Percentiles rank a stretch among this genome's conserved stretches.
phyloP scores from a whole-genome alignment of 1,140 invertebrate genomes.

The Sarcophaga bullata region DNA sequence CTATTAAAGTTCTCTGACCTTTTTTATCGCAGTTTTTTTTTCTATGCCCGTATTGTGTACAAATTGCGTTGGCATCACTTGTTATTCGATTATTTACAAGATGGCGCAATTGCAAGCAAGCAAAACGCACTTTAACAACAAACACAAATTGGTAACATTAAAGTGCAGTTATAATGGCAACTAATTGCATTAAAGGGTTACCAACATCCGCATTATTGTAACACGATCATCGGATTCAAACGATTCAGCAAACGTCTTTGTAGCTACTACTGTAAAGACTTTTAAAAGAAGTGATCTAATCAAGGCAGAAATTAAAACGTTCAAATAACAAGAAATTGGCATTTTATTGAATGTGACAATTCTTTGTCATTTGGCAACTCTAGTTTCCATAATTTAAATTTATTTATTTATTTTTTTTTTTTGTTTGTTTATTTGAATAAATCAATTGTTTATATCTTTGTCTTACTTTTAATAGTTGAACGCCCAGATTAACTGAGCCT shows the following conservation, averaged over 20 bases:
- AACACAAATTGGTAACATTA: neutral
- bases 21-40: too few species aligned
- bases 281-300: too few species aligned
- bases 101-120: neutral
- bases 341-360: too few species aligned
- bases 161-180: neutral
- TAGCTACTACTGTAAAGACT: too few species aligned
- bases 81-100: neutral
- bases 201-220: neutral
- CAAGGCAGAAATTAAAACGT: too few species aligned
- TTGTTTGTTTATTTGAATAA: neutral
- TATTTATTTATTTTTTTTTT: too few species aligned
- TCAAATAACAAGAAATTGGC: too few species aligned
- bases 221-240: too few species aligned
- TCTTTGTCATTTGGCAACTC: too few species aligned
- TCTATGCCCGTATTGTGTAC: neutral
- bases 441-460: slow-evolving; percentile 18
- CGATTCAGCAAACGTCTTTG: too few species aligned
- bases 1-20: slow-evolving; percentile 14
- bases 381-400: too few species aligned
- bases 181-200: neutral
- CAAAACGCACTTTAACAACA: neutral
- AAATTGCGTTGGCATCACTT: slow-evolving; percentile 12
- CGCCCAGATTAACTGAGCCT: neutral
- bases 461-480: neutral